phyloP scores from a whole-genome alignment of 2,888 invertebrate genomes.

The Andrena fulva region DNA sequence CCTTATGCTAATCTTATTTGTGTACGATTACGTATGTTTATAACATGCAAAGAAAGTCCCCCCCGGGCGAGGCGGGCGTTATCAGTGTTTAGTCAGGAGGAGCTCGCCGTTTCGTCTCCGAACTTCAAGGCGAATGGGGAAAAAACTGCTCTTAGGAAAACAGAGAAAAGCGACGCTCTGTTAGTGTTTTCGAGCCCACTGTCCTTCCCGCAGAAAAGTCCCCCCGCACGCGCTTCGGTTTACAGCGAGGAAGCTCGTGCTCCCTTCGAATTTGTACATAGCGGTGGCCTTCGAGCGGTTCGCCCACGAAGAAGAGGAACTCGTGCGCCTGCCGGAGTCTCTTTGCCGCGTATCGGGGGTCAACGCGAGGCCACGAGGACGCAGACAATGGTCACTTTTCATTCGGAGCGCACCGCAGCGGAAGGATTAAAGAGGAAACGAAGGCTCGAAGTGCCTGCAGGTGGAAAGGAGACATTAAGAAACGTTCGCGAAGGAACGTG shows the following conservation, averaged over 20 bases:
- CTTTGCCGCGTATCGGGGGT: not conserved
- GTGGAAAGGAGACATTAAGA: slow-evolving; percentile 41
- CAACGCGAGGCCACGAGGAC: not conserved
- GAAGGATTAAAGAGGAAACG: not conserved
- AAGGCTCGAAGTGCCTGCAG: not conserved
- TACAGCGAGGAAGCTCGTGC: not conserved
- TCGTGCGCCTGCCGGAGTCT: not conserved
- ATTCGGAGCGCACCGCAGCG: not conserved
- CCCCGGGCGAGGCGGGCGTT: slow-evolving; percentile 74
- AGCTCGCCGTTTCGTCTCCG: slow-evolving; percentile 73
- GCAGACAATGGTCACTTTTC: not conserved
- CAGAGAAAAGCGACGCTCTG: slow-evolving; percentile 39
- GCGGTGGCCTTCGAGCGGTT: not conserved
- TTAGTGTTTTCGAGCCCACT: not conserved
- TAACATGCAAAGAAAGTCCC: slow-evolving; percentile 84
- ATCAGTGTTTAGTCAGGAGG: slow-evolving; percentile 85
- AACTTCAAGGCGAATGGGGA: slow-evolving; percentile 67
- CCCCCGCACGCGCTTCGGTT: not conserved
- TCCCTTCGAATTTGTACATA: not conserved
- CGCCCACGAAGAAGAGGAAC: not conserved
- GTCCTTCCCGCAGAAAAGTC: not conserved
- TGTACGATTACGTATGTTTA: slow-evolving; percentile 85
- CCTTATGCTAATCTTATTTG: slow-evolving; percentile 85
- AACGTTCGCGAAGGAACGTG: slow-evolving; percentile 18
- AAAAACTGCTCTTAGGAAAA: slow-evolving; percentile 65